Evolutionary conservation across 2,888 invertebrate species (phyloP).

Genomic region (Ochropacha duplaris): DNA sequence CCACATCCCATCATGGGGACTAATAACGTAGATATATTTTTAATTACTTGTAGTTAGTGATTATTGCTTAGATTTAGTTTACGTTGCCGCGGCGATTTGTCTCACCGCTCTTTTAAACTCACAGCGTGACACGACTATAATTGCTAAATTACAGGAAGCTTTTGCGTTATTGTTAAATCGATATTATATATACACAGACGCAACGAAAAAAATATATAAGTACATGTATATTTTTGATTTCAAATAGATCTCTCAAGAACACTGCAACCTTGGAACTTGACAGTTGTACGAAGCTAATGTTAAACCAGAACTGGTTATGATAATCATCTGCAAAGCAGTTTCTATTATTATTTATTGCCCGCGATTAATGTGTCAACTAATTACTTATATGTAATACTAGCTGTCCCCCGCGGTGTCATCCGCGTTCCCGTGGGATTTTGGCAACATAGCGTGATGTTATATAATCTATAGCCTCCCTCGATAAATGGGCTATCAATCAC

Average conservation of each 20-base stretch:
- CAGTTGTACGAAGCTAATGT: not conserved
- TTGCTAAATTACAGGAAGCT: not conserved
- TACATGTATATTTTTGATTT: not conserved
- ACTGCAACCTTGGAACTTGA: not conserved
- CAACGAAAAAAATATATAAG: not conserved
- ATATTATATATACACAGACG: not conserved
- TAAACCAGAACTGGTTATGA: not conserved
- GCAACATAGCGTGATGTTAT: too few species aligned
- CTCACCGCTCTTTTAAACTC: not conserved
- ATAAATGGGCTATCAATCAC: too few species aligned
- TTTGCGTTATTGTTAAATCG: not conserved
- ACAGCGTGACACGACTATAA: not conserved
- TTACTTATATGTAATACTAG: not conserved
- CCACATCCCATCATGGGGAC: not conserved
- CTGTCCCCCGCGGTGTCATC: too few species aligned
- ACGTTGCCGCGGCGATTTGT: not conserved
- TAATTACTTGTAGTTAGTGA: not conserved
- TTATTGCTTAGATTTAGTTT: constrained; percentile 1
- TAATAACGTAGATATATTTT: not conserved
- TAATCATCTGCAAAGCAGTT: not conserved
- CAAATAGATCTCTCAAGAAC: not conserved
- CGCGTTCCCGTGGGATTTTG: too few species aligned
- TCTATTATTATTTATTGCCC: not conserved
- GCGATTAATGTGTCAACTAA: not conserved
- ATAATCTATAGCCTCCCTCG: too few species aligned